A percentile compares a stretch with the other conserved stretches of the same genome.
These are phyloP conservation scores for Maccullochella peelii DNA, from an alignment of 2,113 vertebrate genomes.

Conservation along the genomic window DNA sequence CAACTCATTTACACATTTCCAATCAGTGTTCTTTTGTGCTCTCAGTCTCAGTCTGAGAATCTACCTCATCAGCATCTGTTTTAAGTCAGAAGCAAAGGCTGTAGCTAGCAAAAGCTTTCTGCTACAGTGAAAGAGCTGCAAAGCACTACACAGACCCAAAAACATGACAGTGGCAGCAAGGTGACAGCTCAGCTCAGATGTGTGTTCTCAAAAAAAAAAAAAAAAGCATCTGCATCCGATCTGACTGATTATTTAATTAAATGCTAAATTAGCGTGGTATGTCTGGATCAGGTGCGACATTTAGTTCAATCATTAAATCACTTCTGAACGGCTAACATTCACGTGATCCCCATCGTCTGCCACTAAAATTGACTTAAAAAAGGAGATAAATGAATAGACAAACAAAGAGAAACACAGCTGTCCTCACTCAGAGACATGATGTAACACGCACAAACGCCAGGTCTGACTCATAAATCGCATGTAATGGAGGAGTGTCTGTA, in stretches of 20 bases:
- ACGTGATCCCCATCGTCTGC: not conserved
- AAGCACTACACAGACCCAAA: conserved; percentile 16
- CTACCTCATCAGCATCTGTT: conserved; percentile 49
- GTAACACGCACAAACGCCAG: conserved; percentile 48
- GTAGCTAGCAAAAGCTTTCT: conserved; percentile 14
- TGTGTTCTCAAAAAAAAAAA: not conserved
- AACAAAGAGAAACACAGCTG: conserved; percentile 30
- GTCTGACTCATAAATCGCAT: conserved; percentile 67
- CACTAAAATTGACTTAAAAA: conserved; percentile 5
- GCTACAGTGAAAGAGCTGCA: conserved; percentile 20
- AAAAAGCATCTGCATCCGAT: conserved; percentile 3
- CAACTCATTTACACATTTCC: conserved; percentile 33
- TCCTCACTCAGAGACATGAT: conserved; percentile 63
- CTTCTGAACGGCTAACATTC: not conserved
- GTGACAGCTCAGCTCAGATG: conserved; percentile 8
- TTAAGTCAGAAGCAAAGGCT: conserved; percentile 42
- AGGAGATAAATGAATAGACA: conserved; percentile 1
- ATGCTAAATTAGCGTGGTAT: not conserved
- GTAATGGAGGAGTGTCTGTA: conserved; percentile 44
- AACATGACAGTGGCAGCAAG: conserved; percentile 6
- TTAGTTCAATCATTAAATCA: not conserved
- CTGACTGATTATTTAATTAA: not conserved
- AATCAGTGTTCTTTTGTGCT: conserved; percentile 44
- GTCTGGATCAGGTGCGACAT: not conserved
- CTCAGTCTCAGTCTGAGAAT: conserved; percentile 44